Evolutionary conservation across 2,797 vertebrate genomes (phyloP), one percentile per base, ranked within the genome.

Genomic region (Synanceia verrucosa): DNA sequence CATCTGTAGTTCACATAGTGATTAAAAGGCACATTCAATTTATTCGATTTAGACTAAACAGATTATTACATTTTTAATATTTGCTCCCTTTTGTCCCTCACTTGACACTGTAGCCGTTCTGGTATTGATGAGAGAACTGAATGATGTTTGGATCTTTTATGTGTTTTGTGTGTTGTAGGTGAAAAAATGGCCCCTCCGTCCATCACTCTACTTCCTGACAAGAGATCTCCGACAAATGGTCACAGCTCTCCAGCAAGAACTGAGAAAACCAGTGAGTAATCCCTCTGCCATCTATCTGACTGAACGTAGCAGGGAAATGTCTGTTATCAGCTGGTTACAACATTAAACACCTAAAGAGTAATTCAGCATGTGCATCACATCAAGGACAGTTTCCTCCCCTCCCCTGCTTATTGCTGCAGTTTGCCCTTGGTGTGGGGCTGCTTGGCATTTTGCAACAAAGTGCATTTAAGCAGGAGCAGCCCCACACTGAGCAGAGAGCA

Each of bases 251-350:
- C 92, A 3, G 87, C 81, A 28, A 79, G 90, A 57, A 86, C 78
- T n/a, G 88, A 87, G 26, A 94, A 89, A 85, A 86, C 82, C 1
- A 86, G 94, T 95, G 87, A 92, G 93, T 89, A 76, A 83, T 80
- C 65, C 57, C 47, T 55, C 34, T 14, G 2, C 19, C 12, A 29
- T 59, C 73, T 19, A 81, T 78, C 46, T 37, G 48, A 36, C 71
- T 55, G 33, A 58, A n/a, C n/a, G n/a, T n/a, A n/a, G n/a, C n/a
- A n/a, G 16, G 28, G 9, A 55, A 47, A 18, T 26, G 16, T 73
- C 52, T 64, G 55, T 60, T 56, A 37, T 73, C 31, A 63, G 48
- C 12, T 31, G 28, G 13, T 56, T 65, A 43, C 36, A 63, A 63
- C 44, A 58, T 39, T 64, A 75, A n/a, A n/a, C n/a, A 76, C 12